Conservation (phyloP, 2,888 invertebrate genomes). For the Scaptomyza reducta region DNA sequence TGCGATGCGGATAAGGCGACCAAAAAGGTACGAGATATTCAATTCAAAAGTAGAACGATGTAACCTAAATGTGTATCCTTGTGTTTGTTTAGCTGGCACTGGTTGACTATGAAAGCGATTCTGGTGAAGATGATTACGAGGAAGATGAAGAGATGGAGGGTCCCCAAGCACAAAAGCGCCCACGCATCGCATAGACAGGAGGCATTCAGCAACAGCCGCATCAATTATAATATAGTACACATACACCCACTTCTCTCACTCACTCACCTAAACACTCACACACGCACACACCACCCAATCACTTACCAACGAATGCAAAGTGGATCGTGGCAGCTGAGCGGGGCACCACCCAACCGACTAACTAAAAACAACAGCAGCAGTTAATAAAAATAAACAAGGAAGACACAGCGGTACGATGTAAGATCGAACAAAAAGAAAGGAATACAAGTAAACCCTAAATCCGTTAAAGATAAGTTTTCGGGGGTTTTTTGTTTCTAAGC, state of each 20-base stretch:
- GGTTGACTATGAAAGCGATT: slow-evolving; percentile 99
- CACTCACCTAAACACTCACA: slow-evolving; percentile 8
- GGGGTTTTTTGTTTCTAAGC: slow-evolving; percentile 42
- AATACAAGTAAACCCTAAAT: slow-evolving; percentile 11
- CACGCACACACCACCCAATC: slow-evolving; percentile 19
- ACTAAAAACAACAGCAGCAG: slow-evolving; percentile 35
- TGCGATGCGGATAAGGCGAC: slow-evolving; percentile 59
- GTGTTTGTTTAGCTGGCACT: slow-evolving; percentile 88
- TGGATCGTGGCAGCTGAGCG: slow-evolving; percentile 31
- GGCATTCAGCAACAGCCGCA: slow-evolving; percentile 47
- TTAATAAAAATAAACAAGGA: slow-evolving; percentile 36
- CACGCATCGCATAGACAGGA: slow-evolving; percentile 84
- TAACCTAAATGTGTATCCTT: slow-evolving; percentile 3
- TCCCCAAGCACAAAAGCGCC: slow-evolving; percentile 83
- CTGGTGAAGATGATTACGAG: slow-evolving; percentile 95
- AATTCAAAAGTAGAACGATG: background rate
- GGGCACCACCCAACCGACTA: slow-evolving; percentile 39
- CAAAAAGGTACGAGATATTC: slow-evolving; percentile 56
- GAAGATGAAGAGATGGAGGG: slow-evolving; percentile 85
- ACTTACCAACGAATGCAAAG: slow-evolving; percentile 57
- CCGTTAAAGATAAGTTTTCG: slow-evolving; percentile 9
- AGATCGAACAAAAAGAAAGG: slow-evolving; percentile 65
- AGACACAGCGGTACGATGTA: slow-evolving; percentile 57
- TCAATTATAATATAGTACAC: slow-evolving; percentile 70
- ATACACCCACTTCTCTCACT: slow-evolving; percentile 21